Evolutionary conservation across 1,140 invertebrate species (phyloP), one percentile per base, ranked within the genome.

Genomic region (Neodiprion lecontei): DNA sequence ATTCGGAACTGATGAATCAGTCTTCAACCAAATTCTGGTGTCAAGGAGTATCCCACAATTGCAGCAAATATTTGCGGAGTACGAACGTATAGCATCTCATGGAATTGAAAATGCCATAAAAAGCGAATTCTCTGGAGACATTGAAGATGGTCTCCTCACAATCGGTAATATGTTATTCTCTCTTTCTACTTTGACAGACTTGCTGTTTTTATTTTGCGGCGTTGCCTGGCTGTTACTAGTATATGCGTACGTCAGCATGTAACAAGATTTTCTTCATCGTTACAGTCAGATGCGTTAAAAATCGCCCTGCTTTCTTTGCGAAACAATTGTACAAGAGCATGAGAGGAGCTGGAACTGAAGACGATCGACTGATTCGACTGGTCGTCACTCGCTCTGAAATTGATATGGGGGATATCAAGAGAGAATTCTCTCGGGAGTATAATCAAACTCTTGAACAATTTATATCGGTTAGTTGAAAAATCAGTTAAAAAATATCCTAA

Each of bases 271-370:
- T 73, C 47, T 78, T 78, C 40, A 75, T 75, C 70, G 73, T 79
- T 85, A 49, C 84, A 93, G 91, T 94, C 48, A 93, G 93, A 85
- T 92, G 92, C 79, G 92, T 94, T 1, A 92, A 92, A 79, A 95
- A 96, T 84, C 92, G 94, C 83, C 91, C 94, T 8, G 90, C 91
- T 66, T 97, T 95, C 88, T 97, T 96, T 89, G 96, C 96, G 8
- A 92, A 96, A 79, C 90, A 92, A 40, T 89, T 97, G 9, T 92
- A 97, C 83, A 92, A 94, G 78, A 91, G 94, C 9, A 96, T 98
- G 95, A 94, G 93, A 75, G 94, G 94, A 28, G 84, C 93, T 67
- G 95, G 95, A 70, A 97, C 95, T 1, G 93, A 94, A 79, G 95
- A 97, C 84, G 90, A 91, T 7, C 93, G 93, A 75, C 89, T 97